phyloP scores from a whole-genome alignment of 2,888 invertebrate genomes.

The Papilio gigon region DNA sequence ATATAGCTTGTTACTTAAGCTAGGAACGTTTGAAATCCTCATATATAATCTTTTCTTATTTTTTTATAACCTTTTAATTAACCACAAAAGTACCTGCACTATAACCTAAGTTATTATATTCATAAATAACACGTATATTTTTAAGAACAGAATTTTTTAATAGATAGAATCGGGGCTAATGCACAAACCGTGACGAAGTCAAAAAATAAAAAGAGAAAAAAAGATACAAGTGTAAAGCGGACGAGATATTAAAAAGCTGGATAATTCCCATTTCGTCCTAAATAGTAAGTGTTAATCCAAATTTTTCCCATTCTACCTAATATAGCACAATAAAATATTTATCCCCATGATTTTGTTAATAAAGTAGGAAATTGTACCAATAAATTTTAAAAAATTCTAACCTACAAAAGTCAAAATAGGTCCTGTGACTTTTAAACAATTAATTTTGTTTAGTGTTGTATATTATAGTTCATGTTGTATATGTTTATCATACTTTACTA shows the following conservation, averaged over 20 bases:
- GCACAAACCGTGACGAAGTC: too few relatives aligned
- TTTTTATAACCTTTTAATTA: too few relatives aligned
- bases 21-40: background rate
- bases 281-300: constrained; percentile 3
- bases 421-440: constrained; percentile 4
- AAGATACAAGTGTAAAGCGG: too few relatives aligned
- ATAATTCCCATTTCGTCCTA: background rate
- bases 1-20: background rate
- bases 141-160: background rate
- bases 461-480: constrained; percentile 29
- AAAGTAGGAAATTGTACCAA: background rate
- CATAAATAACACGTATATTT: background rate
- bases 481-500: constrained; percentile 23
- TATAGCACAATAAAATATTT: background rate
- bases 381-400: background rate
- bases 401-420: background rate
- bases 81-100: constrained; percentile 37
- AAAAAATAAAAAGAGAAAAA: too few relatives aligned
- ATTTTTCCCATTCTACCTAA: background rate
- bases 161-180: too few relatives aligned
- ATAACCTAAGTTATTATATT: background rate
- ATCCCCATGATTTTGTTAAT: background rate
- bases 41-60: background rate
- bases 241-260: background rate
- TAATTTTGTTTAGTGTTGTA: constrained; percentile 21